Conservation (phyloP, 2,113 vertebrate species). For the Gadus macrocephalus region DNA sequence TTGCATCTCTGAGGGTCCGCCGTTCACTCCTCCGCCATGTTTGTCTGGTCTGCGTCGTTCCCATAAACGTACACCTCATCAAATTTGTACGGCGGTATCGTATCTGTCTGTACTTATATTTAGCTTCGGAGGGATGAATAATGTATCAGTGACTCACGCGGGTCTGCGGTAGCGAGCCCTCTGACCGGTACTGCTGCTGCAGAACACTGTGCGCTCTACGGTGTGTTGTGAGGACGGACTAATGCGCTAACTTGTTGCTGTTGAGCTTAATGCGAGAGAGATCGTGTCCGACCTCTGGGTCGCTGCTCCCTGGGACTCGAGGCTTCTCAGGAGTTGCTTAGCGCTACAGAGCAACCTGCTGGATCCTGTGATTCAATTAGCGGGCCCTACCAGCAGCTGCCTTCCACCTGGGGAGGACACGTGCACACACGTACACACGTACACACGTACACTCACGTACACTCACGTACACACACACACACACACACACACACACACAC, state of each 20-base stretch:
- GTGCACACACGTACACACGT: background rate
- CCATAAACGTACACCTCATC: too few species aligned
- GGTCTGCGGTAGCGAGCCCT: too few species aligned
- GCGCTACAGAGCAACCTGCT: conserved; percentile 4
- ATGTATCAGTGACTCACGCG: too few species aligned
- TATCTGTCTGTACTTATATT: too few species aligned
- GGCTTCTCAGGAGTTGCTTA: conserved; percentile 6
- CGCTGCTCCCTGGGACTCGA: conserved; percentile 4
- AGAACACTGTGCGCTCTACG: background rate
- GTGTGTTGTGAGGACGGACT: background rate
- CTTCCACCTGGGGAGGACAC: conserved; percentile 1
- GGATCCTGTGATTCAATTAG: conserved; percentile 13
- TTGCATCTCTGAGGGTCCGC: too few species aligned
- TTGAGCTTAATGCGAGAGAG: background rate
- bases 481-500: background rate
- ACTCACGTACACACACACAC: background rate
- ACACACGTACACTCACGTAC: background rate
- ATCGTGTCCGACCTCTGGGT: background rate
- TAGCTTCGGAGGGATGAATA: too few species aligned
- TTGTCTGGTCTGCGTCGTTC: too few species aligned
- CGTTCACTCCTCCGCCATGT: too few species aligned
- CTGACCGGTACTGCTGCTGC: too few species aligned
- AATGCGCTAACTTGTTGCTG: background rate
- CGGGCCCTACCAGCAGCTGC: background rate
- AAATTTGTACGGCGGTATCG: too few species aligned